Percentiles rank a stretch among this genome's conserved stretches.
phyloP scores from a whole-genome alignment of 2,888 invertebrate species.

The Rotaria magnacalcarata region DNA sequence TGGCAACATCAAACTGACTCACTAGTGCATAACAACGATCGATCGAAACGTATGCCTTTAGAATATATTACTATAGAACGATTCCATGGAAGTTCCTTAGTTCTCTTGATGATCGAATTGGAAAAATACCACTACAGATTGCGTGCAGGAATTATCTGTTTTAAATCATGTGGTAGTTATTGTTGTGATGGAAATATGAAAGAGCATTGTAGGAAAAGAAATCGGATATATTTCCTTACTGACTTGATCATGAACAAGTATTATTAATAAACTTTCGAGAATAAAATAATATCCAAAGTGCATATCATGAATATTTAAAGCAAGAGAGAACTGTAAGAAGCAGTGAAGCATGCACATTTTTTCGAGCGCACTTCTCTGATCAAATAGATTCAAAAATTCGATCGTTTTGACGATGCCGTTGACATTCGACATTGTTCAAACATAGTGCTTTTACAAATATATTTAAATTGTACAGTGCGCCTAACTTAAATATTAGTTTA shows the following conservation, averaged over 20 bases:
- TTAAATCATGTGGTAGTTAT: neutral
- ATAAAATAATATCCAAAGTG: too few species aligned
- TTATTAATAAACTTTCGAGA: neutral
- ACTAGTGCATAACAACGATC: neutral
- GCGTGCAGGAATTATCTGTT: too few species aligned
- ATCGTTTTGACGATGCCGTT: too few species aligned
- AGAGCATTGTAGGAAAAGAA: neutral
- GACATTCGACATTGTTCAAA: too few species aligned
- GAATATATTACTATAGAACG: neutral
- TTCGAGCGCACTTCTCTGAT: too few species aligned
- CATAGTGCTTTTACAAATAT: too few species aligned
- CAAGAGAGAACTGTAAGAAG: too few species aligned
- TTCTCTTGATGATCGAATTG: neutral
- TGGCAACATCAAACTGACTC: neutral
- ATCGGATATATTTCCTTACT: neutral
- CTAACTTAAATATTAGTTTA: too few species aligned
- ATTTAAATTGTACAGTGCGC: too few species aligned
- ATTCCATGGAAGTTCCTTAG: neutral
- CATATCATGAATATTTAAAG: too few species aligned
- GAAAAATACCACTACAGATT: neutral
- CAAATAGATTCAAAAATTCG: too few species aligned
- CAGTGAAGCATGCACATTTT: too few species aligned
- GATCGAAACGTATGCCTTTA: neutral
- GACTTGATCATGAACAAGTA: neutral
- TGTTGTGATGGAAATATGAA: neutral